phyloP scores from a whole-genome alignment of 2,888 invertebrate species.

The Deroplatys truncata region DNA sequence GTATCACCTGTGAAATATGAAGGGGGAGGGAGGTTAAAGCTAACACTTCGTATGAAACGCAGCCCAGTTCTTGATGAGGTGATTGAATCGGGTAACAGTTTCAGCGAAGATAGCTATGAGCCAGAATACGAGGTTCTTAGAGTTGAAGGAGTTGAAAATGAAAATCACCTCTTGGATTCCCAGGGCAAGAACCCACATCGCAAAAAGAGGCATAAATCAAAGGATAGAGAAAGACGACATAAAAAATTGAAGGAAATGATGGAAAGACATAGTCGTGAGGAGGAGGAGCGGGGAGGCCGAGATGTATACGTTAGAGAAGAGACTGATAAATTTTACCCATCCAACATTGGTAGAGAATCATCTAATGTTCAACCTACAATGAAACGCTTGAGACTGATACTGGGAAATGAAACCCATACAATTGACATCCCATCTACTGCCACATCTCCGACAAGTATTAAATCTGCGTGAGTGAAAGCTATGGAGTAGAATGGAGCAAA shows the following conservation, averaged over 20 bases:
- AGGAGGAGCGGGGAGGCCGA: not conserved
- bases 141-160: constrained; percentile 68
- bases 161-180: constrained; percentile 22
- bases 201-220: constrained; percentile 59
- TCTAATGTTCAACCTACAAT: constrained; percentile 54
- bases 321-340: constrained; percentile 9
- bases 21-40: constrained; percentile 51
- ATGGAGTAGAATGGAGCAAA: not conserved
- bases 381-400: constrained; percentile 81
- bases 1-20: constrained; percentile 21
- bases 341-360: not conserved
- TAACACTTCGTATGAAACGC: constrained; percentile 82
- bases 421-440: constrained; percentile 68
- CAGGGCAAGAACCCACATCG: constrained; percentile 40
- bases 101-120: constrained; percentile 61
- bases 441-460: constrained; percentile 13
- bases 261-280: constrained; percentile 5
- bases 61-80: constrained; percentile 82
- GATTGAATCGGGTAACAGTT: constrained; percentile 71
- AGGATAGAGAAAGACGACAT: constrained; percentile 38
- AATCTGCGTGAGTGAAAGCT: constrained; percentile 11
- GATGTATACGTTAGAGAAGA: constrained; percentile 10
- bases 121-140: constrained; percentile 82
- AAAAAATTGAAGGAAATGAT: constrained; percentile 19
- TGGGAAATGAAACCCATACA: constrained; percentile 84